A percentile compares a stretch with the other conserved stretches of the same genome.
phyloP scores from a whole-genome alignment of 2,797 vertebrate genomes.

The Dendrocincla fuliginosa region DNA sequence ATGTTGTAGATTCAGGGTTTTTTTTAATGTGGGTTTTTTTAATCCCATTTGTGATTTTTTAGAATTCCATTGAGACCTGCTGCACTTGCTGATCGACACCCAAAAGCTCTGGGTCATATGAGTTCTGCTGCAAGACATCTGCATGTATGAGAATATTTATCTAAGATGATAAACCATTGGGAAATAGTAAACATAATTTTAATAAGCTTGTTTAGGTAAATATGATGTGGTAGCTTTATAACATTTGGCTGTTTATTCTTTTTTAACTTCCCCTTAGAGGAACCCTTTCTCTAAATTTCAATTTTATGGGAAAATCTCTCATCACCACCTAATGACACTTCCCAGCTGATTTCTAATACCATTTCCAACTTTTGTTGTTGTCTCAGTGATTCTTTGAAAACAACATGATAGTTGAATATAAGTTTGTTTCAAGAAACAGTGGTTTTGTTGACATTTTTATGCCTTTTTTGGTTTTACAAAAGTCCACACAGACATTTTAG shows the following conservation, averaged over 20 bases:
- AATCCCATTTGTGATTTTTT: background rate
- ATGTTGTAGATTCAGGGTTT: background rate
- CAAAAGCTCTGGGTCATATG: background rate
- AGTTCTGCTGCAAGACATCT: background rate
- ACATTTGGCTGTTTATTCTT: background rate
- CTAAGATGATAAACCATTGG: background rate
- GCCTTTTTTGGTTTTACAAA: background rate
- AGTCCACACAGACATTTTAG: background rate
- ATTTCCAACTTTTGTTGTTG: background rate
- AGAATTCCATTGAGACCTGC: background rate
- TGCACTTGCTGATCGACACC: background rate
- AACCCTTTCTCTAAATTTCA: background rate
- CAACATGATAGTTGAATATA: accelerated
- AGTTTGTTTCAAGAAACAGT: background rate
- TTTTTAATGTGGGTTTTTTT: background rate
- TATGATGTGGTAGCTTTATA: background rate
- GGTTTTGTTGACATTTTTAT: background rate
- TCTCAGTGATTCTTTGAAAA: background rate
- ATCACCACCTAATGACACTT: background rate
- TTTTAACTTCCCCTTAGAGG: background rate
- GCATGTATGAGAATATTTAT: background rate
- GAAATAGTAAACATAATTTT: background rate
- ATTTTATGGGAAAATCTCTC: background rate
- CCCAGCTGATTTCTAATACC: background rate
- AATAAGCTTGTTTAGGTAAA: background rate